Evolutionary conservation across 2,888 invertebrate genomes (phyloP), one percentile per base, ranked within the genome.

Genomic region (Deilephila porcellus): DNA sequence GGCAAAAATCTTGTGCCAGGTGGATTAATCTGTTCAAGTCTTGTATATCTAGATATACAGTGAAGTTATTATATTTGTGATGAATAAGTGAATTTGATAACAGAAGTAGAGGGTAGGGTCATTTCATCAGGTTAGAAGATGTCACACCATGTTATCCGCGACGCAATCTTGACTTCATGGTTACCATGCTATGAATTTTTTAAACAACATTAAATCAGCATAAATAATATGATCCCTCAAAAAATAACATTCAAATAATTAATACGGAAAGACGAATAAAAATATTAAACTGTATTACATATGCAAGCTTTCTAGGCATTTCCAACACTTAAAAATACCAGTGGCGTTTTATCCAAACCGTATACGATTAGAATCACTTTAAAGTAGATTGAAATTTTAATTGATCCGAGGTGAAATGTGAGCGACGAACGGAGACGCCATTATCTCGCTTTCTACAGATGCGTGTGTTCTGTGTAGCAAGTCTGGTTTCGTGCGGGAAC

Each of bases 361-460:
- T 32, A 74, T 71, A 71, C 71, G 52, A 67, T 67, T 67, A 25
- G 67, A 67, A 67, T 45, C 45, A 67, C 52, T 67, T 67, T 52
- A 67, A 67, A 67, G 67, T 67, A 52, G 67, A 29, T 67, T 67
- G 67, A 67, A 67, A 67, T 67, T 67, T 67, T 67, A 67, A 67
- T 67, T 67, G 67, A 67, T 67, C 20, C 67, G 17, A 67, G 67
- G 67, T 67, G 67, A 52, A 67, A 67, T 67, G 67, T 52, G 52
- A 67, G 52, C 52, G 52, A 52, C 17, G 20, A 67, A 52, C 67
- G 67, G 17, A 6, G 45, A 45, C 67, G 67, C 52, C 25, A 67
- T 67, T 67, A 67, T 52, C 45, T 67, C 67, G 52, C 67, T 67
- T 67, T 67, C 67, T 67, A 67, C 25, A 52, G 25, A 67, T 5